These are phyloP conservation scores for Psettodes erumei DNA, from an alignment of 2,113 vertebrate genomes.

Conservation along the genomic window DNA sequence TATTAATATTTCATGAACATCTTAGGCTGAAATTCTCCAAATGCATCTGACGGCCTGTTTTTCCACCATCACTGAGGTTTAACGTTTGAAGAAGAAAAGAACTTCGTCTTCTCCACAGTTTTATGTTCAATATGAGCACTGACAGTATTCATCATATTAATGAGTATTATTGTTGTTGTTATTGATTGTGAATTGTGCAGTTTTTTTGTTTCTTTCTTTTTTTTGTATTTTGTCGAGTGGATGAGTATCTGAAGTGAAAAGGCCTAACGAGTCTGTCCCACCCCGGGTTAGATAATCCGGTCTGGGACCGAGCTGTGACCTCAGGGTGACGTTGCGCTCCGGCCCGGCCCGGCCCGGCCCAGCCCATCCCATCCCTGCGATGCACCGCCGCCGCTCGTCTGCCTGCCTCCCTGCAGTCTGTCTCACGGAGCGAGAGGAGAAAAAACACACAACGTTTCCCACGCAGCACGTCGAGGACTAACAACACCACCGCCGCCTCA, in stretches of 20 bases:
- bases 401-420: constrained; percentile 36
- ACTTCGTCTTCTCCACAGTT: too few relatives aligned
- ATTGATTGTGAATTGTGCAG: background rate
- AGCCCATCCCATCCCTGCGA: constrained; percentile 58
- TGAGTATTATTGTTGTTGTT: background rate
- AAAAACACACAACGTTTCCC: too few relatives aligned
- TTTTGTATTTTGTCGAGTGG: too few relatives aligned
- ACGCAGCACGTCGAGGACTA: constrained; percentile 15
- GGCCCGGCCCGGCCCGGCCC: constrained; percentile 59
- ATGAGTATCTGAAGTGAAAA: too few relatives aligned
- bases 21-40: too few relatives aligned
- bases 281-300: constrained; percentile 59
- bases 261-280: constrained; percentile 18
- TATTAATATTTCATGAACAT: background rate
- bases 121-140: too few relatives aligned
- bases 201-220: too few relatives aligned
- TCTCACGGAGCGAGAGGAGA: too few relatives aligned
- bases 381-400: constrained; percentile 26
- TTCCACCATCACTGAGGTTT: too few relatives aligned
- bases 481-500: too few relatives aligned
- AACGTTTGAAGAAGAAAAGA: too few relatives aligned
- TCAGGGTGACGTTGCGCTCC: constrained; percentile 66
- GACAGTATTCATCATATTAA: too few relatives aligned
- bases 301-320: constrained; percentile 52
- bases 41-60: background rate